Percentiles rank a stretch among this genome's conserved stretches.
Conservation (phyloP, 37 sponge, comb jelly and placozoan genomes). For the Oopsacas minuta region DNA sequence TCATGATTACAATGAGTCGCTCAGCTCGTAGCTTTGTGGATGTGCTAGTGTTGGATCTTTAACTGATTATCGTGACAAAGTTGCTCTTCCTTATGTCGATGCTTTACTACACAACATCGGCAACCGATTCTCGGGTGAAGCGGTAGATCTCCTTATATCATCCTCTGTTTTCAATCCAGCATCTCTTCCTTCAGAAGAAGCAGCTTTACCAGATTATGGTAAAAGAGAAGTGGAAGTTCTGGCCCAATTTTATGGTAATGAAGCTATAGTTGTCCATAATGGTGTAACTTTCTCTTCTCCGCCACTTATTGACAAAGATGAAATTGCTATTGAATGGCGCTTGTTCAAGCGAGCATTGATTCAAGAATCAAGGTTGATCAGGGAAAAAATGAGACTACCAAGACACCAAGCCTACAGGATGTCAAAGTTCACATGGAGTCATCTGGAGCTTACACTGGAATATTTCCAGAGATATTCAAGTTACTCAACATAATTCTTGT, state of each 20-base stretch:
- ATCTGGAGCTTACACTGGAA: not conserved
- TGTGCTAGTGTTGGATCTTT: not conserved
- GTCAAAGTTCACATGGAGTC: not conserved
- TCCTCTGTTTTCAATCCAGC: not conserved
- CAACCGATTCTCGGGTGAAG: not conserved
- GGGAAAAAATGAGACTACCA: no score
- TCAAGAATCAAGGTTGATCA: no score
- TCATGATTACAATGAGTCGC: not conserved
- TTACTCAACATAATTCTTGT: not conserved
- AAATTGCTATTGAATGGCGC: not conserved
- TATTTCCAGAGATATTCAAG: not conserved
- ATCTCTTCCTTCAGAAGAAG: not conserved
- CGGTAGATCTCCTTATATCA: not conserved
- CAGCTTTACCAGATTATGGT: not conserved
- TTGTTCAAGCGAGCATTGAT: not conserved
- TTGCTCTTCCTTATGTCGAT: not conserved
- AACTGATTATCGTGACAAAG: not conserved
- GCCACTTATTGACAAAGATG: not conserved
- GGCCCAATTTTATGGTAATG: not conserved
- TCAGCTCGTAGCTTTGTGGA: not conserved
- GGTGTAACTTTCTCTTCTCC: not conserved
- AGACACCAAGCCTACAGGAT: not conserved
- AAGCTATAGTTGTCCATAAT: not conserved
- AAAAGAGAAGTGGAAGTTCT: not conserved
- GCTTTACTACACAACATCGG: not conserved